These are phyloP conservation scores for Leptopterna dolabrata DNA, from an alignment of 2,888 invertebrate genomes.

Conservation along the genomic window DNA sequence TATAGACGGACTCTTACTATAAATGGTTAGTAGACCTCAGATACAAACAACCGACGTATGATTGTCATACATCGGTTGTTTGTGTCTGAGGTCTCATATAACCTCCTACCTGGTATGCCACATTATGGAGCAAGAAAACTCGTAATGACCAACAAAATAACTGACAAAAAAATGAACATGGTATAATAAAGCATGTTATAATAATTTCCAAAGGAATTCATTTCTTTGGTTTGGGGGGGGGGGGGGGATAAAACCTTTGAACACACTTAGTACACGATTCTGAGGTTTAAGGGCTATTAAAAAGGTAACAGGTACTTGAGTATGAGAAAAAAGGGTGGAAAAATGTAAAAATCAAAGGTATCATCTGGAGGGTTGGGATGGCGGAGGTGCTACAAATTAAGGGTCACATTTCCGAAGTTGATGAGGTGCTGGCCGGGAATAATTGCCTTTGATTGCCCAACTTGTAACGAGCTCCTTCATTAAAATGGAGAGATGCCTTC, in stretches of 20 bases:
- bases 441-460: slow-evolving; percentile 23
- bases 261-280: background rate
- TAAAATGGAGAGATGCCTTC: background rate
- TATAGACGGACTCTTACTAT: too few species aligned
- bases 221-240: background rate
- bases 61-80: too few species aligned
- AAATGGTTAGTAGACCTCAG: too few species aligned
- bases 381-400: slow-evolving; percentile 20
- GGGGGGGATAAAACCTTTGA: background rate
- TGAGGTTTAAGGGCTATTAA: background rate
- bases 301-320: background rate
- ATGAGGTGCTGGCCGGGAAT: background rate
- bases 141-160: too few species aligned
- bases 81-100: too few species aligned
- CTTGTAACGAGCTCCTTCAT: slow-evolving; percentile 22
- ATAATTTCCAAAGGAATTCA: background rate
- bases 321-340: background rate
- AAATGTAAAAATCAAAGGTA: slow-evolving; percentile 4
- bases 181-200: too few species aligned
- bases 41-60: too few species aligned
- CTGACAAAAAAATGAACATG: too few species aligned
- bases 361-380: background rate
- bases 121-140: too few species aligned
- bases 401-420: slow-evolving; percentile 14
- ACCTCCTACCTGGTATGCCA: too few species aligned